Percentiles rank a stretch among this genome's conserved stretches.
These are phyloP conservation scores for Belonocnema kinseyi DNA, from an alignment of 1,140 invertebrate genomes.

Conservation along the genomic window DNA sequence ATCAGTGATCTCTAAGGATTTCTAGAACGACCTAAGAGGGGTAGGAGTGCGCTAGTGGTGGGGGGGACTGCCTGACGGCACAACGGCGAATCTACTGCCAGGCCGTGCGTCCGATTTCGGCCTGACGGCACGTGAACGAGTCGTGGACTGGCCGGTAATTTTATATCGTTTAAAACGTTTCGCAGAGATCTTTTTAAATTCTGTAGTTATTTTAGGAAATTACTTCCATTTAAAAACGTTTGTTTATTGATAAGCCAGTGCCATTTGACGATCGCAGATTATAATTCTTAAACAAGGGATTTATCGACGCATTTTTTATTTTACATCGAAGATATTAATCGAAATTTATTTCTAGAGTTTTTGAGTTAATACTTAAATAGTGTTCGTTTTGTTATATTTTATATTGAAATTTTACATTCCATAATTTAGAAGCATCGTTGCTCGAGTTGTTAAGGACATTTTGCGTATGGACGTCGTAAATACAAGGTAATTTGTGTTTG, in stretches of 20 bases:
- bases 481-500: not conserved
- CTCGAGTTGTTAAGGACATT: not conserved
- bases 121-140: too few species aligned
- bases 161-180: not conserved
- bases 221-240: not conserved
- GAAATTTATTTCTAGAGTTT: not conserved
- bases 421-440: not conserved
- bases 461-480: not conserved
- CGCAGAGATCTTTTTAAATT: not conserved
- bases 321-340: not conserved
- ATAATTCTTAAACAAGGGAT: not conserved
- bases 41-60: too few species aligned
- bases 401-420: conserved; percentile 10
- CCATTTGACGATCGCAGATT: not conserved
- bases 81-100: too few species aligned
- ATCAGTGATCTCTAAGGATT: too few species aligned
- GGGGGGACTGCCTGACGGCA: too few species aligned
- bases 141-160: not conserved
- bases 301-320: not conserved
- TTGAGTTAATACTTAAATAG: not conserved
- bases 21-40: too few species aligned
- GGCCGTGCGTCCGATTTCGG: too few species aligned
- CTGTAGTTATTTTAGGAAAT: not conserved
- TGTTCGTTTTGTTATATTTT: not conserved
- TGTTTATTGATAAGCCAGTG: not conserved